These are phyloP conservation scores for Caenorhabditis doughertyi DNA, from an alignment of 2,888 invertebrate genomes.

Conservation along the genomic window DNA sequence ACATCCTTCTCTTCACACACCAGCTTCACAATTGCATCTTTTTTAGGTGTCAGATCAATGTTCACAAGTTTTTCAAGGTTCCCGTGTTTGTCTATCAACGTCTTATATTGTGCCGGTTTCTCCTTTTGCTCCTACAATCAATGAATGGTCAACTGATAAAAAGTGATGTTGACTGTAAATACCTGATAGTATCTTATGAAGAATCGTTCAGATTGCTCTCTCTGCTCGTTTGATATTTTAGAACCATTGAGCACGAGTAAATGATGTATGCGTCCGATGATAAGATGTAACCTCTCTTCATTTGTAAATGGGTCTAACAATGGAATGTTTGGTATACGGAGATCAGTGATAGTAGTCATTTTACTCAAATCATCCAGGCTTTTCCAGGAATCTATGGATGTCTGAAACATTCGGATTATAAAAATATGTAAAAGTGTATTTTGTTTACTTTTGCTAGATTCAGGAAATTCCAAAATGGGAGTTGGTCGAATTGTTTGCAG, in stretches of 20 bases:
- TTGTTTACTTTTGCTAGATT: slow-evolving; percentile 67
- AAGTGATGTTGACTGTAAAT: slow-evolving; percentile 17
- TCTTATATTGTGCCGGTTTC: slow-evolving; percentile 69
- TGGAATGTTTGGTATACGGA: slow-evolving; percentile 89
- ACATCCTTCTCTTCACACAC: slow-evolving; percentile 72
- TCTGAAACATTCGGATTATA: slow-evolving; percentile 49
- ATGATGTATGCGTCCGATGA: slow-evolving; percentile 73
- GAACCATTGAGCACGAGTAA: slow-evolving; percentile 83
- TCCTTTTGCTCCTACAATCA: slow-evolving; percentile 69
- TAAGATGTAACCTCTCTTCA: slow-evolving; percentile 74
- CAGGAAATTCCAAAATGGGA: slow-evolving; percentile 62
- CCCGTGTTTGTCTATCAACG: slow-evolving; percentile 74
- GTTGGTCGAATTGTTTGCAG: slow-evolving; percentile 55
- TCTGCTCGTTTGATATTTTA: slow-evolving; percentile 80
- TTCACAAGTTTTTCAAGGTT: slow-evolving; percentile 73
- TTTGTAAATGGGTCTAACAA: slow-evolving; percentile 83
- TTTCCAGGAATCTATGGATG: slow-evolving; percentile 69
- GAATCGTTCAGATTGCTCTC: slow-evolving; percentile 83
- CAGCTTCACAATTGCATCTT: slow-evolving; percentile 65
- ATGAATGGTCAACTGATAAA: slow-evolving; percentile 22
- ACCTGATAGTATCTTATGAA: slow-evolving; percentile 83
- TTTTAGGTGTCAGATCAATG: slow-evolving; percentile 82
- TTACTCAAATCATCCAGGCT: slow-evolving; percentile 91
- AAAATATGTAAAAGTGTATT: not conserved
- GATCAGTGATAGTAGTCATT: slow-evolving; percentile 91